Evolutionary conservation across 1,140 invertebrate genomes (phyloP).

Genomic region (Halotydeus destructor): DNA sequence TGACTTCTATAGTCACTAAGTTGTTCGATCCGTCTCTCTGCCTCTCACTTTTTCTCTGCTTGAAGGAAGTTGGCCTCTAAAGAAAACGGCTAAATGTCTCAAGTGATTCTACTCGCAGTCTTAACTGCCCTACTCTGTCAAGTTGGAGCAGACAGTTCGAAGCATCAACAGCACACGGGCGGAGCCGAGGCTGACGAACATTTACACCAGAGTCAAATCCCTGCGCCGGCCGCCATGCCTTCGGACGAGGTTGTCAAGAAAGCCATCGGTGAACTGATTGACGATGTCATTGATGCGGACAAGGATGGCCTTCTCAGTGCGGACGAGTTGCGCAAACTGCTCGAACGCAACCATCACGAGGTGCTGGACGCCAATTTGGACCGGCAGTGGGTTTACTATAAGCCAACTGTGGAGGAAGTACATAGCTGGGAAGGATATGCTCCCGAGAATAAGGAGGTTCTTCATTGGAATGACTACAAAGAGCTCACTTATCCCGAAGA

Average conservation of each 20-base stretch:
- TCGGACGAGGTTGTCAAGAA: conserved; percentile 9
- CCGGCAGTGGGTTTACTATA: conserved; percentile 51
- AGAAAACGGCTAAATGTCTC: no score
- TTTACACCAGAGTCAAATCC: conserved; percentile 12
- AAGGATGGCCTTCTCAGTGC: conserved; percentile 59
- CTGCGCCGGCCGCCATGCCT: conserved; percentile 5
- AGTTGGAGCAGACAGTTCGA: no score
- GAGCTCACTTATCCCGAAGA: conserved; percentile 55
- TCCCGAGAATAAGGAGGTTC: conserved; percentile 45
- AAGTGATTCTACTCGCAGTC: no score
- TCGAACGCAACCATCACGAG: conserved; percentile 35
- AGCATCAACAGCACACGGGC: no score
- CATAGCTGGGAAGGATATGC: conserved; percentile 44
- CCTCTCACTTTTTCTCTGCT: no score
- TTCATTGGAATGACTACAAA: conserved; percentile 71
- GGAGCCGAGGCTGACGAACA: conserved; percentile 7
- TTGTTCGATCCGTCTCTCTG: no score
- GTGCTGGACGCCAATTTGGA: conserved; percentile 67
- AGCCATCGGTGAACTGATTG: conserved; percentile 10
- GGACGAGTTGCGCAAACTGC: conserved; percentile 80
- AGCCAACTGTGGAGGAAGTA: conserved; percentile 17
- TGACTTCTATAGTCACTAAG: no score
- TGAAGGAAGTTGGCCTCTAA: no score
- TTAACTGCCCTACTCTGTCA: no score
- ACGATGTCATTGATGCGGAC: conserved; percentile 12